Conservation (phyloP, 2,888 invertebrate genomes). For the Caprella mutica region DNA sequence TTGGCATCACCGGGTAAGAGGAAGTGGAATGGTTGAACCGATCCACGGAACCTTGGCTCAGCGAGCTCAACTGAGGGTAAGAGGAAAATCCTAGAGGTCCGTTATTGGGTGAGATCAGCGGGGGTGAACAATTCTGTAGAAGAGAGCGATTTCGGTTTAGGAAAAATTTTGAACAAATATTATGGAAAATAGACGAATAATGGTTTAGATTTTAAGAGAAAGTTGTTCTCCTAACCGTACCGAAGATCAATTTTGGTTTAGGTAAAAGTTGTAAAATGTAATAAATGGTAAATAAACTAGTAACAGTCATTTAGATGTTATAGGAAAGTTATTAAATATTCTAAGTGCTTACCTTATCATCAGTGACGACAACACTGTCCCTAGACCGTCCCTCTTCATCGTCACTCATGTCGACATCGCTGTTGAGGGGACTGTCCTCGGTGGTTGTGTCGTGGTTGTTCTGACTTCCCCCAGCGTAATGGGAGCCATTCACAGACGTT, state of each 20-base stretch:
- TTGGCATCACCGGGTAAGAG: constrained; percentile 29
- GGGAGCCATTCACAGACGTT: neutral
- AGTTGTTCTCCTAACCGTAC: too few species aligned
- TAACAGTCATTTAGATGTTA: too few species aligned
- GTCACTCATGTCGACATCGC: constrained; percentile 34
- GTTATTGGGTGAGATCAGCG: constrained; percentile 21
- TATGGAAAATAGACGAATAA: too few species aligned
- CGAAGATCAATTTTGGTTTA: too few species aligned
- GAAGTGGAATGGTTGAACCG: neutral
- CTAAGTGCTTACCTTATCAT: constrained; percentile 17
- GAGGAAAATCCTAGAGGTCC: constrained; percentile 30
- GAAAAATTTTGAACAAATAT: too few species aligned
- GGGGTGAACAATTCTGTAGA: constrained; percentile 22
- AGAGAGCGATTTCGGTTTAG: too few species aligned
- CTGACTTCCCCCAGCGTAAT: neutral
- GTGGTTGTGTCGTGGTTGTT: neutral
- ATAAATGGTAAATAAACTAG: too few species aligned
- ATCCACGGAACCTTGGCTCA: constrained; percentile 9
- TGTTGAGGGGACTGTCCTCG: constrained; percentile 19
- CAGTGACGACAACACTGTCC: constrained; percentile 19
- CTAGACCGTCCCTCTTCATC: constrained; percentile 30
- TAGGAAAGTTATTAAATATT: too few species aligned
- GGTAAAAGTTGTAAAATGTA: too few species aligned
- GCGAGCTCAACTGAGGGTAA: constrained; percentile 23
- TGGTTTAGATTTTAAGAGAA: too few species aligned